Base-by-base conservation (phyloP, 2,113 vertebrate genomes). In the Corythaeola cristata region DNA sequence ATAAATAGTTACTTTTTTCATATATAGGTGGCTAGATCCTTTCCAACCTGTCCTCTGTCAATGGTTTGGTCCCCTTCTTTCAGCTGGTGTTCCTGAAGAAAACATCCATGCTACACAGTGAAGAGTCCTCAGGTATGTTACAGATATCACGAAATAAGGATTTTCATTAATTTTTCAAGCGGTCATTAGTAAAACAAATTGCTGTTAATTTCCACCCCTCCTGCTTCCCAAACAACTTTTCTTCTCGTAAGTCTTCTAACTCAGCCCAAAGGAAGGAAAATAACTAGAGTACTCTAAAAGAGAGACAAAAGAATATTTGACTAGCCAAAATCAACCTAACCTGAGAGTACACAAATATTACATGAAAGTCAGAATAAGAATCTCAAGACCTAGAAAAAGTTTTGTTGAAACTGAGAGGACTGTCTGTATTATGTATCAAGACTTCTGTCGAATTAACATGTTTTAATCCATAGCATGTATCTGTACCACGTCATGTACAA, bases 81-180 rank as follows among this genome's bases (percentile, higher is more conserved):
- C 47, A 60, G 37, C 15, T 45, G 23, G 2, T 55, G 37, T 14
- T 71, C 27, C 32, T 24, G 19, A 44, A 52, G 20, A 68, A 73
- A 55, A 62, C 11, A 37, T 6, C 26, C 12, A 50, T 0, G 1
- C 22, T 55, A 28, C 8, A 24, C 28, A 75, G 30, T 6, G 22
- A 56, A 28, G 19, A 63, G 7, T 23, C 32, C 35, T 35, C n/a
- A 20, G 23, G 30, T 35, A 82, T 74, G 55, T 88, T 96, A 86
- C 39, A 63, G 82, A 26, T 44, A 85, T 19, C 35, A 28, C 11
- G 16, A 83, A 74, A 76, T 78, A 84, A 80, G 11, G 12, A 47
- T 90, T 88, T 91, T 37, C 33, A 86, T 92, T 88, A 76, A 92
- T 49, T 92, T 62, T 90, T 93, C 77, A 84, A 74, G 87, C 74